phyloP scores from a whole-genome alignment of 2,113 vertebrate genomes.

The Myotis yumanensis region DNA sequence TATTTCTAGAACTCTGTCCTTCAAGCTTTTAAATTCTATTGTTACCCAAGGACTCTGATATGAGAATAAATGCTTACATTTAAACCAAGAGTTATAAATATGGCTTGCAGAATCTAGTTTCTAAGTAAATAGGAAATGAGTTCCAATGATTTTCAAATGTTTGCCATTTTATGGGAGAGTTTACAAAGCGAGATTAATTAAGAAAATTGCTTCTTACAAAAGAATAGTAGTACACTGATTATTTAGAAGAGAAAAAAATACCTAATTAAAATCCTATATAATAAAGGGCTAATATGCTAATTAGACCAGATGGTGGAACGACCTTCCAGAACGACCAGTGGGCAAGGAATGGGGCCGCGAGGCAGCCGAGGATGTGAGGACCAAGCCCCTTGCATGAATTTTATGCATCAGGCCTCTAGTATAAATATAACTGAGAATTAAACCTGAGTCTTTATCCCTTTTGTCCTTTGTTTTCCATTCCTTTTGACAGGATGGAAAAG shows the following conservation, averaged over 20 bases:
- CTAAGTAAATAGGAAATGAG: conserved; percentile 36
- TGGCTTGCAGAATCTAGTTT: not conserved
- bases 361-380: too few species aligned
- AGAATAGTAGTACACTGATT: not conserved
- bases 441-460: not conserved
- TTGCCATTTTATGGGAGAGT: not conserved
- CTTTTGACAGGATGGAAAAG: not conserved
- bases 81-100: conserved; percentile 41
- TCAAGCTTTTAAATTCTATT: not conserved
- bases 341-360: too few species aligned
- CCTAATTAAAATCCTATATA: not conserved
- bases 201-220: conserved; percentile 41
- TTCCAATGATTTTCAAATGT: not conserved
- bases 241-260: not conserved
- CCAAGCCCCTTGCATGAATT: too few species aligned
- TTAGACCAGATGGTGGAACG: too few species aligned
- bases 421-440: not conserved
- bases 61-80: conserved; percentile 19
- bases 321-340: too few species aligned
- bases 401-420: too few species aligned
- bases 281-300: too few species aligned
- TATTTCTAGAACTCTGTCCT: not conserved
- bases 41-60: conserved; percentile 9
- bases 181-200: not conserved
- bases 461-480: not conserved